Evolutionary conservation across 2,797 vertebrate genomes (phyloP).

Genomic region (Amblyopsis hoosieri): DNA sequence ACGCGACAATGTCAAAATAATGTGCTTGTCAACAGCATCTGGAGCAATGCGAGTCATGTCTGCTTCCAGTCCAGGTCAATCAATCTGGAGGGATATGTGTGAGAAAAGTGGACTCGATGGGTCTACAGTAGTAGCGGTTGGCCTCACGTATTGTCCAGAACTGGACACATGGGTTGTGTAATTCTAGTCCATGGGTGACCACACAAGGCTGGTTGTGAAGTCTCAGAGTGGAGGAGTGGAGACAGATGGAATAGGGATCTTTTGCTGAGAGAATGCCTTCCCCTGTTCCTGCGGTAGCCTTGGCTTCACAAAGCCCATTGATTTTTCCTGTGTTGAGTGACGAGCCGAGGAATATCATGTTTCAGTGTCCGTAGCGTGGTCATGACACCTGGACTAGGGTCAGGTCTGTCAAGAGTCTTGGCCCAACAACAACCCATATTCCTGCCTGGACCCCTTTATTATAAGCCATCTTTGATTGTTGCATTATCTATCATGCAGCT

Average conservation of each 20-base stretch:
- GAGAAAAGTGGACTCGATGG: constrained; percentile 50
- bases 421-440: constrained; percentile 28
- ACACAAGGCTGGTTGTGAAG: constrained; percentile 71
- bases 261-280: constrained; percentile 68
- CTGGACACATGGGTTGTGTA: constrained; percentile 76
- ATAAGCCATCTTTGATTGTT: constrained; percentile 8
- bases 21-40: constrained; percentile 32
- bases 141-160: constrained; percentile 62
- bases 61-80: constrained; percentile 22
- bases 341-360: constrained; percentile 70
- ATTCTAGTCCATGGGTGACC: constrained; percentile 73
- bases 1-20: constrained; percentile 13
- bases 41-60: constrained; percentile 12
- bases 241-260: constrained; percentile 77
- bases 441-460: constrained; percentile 10
- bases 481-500: constrained; percentile 12
- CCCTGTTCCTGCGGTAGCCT: constrained; percentile 63
- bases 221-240: constrained; percentile 56
- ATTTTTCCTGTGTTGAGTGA: constrained; percentile 73
- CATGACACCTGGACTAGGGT: constrained; percentile 75
- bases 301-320: constrained; percentile 75
- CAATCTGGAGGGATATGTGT: constrained; percentile 41
- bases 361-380: constrained; percentile 72
- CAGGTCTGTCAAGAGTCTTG: constrained; percentile 47
- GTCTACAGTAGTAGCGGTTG: constrained; percentile 22